A percentile compares a stretch with the other conserved stretches of the same genome.
phyloP scores from a whole-genome alignment of 2,888 invertebrate species.

The Melipona beecheii region DNA sequence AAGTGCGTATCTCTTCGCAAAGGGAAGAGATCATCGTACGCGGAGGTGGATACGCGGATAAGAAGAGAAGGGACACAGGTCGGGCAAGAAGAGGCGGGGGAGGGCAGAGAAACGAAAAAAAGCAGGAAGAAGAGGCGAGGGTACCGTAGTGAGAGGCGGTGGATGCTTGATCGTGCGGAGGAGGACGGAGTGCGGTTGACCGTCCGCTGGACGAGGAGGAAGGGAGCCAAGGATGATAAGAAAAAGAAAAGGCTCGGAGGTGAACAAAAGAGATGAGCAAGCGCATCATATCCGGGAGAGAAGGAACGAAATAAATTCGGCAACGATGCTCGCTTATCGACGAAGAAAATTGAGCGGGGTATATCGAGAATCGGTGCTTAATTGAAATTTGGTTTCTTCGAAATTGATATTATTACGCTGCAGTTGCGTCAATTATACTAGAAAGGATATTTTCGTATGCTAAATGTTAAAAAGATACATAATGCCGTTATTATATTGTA shows the following conservation, averaged over 20 bases:
- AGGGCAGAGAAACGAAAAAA: constrained; percentile 14
- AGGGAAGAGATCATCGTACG: constrained; percentile 14
- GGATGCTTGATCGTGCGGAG: constrained; percentile 6
- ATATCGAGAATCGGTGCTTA: background rate
- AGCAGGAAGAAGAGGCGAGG: constrained; percentile 19
- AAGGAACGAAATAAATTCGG: constrained; percentile 11
- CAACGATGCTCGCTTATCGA: background rate
- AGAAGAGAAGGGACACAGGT: constrained; percentile 18
- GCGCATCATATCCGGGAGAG: constrained; percentile 17
- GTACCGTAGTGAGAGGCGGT: constrained; percentile 25
- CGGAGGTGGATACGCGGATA: constrained; percentile 55
- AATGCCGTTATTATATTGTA: no score
- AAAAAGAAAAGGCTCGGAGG: constrained; percentile 16
- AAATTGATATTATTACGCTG: background rate
- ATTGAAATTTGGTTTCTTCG: background rate
- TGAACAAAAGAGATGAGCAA: constrained; percentile 38
- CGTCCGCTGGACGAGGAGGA: constrained; percentile 12
- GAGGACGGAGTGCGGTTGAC: constrained; percentile 25
- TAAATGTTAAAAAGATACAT: background rate
- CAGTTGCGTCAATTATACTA: background rate
- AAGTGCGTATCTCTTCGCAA: constrained; percentile 28
- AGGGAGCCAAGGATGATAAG: constrained; percentile 15
- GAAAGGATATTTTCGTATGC: background rate
- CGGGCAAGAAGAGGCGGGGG: background rate
- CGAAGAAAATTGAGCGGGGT: background rate